Conservation (phyloP, 2,888 invertebrate genomes). For the Panzeria rudis region DNA sequence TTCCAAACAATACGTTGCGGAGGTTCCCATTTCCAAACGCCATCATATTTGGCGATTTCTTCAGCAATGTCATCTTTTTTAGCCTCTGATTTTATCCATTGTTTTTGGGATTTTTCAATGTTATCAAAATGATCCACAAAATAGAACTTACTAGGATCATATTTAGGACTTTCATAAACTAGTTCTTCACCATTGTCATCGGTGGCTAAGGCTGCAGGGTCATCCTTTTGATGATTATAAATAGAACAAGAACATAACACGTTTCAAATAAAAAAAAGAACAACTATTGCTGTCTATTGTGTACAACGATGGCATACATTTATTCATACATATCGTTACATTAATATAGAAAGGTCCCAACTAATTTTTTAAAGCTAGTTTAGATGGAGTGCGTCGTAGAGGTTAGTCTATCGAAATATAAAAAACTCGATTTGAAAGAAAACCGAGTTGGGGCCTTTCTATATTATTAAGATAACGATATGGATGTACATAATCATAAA, state of each 20-base stretch:
- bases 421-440: no score
- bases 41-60: conserved; percentile 97
- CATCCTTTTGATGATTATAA: conserved; percentile 74
- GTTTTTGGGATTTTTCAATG: conserved; percentile 87
- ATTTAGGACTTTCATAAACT: conserved; percentile 88
- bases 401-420: no score
- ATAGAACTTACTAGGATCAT: conserved; percentile 87
- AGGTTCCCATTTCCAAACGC: conserved; percentile 88
- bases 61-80: conserved; percentile 95
- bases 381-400: no score
- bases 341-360: no score
- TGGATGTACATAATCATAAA: not conserved
- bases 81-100: conserved; percentile 95
- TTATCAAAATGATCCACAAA: conserved; percentile 95
- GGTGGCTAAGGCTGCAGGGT: conserved; percentile 62
- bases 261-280: not conserved
- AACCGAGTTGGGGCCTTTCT: not conserved
- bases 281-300: not conserved
- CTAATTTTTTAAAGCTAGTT: no score
- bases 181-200: conserved; percentile 76
- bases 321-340: no score
- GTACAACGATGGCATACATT: no score
- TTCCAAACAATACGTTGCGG: conserved; percentile 91
- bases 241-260: not conserved
- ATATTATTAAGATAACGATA: not conserved